Percentiles rank a stretch among this genome's conserved stretches.
Evolutionary conservation across 2,888 invertebrate species (phyloP).

Genomic region (Incurvaria masculella): DNA sequence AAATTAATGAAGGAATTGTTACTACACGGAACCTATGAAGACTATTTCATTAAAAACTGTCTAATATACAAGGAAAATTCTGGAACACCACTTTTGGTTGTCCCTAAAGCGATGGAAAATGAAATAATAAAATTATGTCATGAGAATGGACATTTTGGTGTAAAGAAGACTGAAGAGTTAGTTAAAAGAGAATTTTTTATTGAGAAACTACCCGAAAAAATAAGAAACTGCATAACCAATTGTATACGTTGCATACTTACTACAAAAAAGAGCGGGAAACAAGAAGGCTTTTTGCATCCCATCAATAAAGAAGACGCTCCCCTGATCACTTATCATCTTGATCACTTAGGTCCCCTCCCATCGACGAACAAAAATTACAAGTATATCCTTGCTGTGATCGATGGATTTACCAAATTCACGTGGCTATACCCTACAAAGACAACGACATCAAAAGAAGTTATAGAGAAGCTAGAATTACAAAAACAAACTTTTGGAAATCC

Average conservation of each 20-base stretch:
- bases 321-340: conserved; percentile 23
- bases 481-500: conserved; percentile 28
- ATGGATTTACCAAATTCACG: conserved; percentile 27
- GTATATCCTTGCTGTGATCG: conserved; percentile 25
- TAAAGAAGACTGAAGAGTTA: conserved; percentile 20
- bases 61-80: no score
- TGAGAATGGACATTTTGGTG: conserved; percentile 25
- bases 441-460: conserved; percentile 21
- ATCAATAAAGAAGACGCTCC: conserved; percentile 24
- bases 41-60: conserved; percentile 19
- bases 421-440: conserved; percentile 27
- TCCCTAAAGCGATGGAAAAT: conserved; percentile 24
- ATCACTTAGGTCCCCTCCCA: conserved; percentile 26
- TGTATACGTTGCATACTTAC: conserved; percentile 19
- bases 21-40: conserved; percentile 10
- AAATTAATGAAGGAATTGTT: conserved; percentile 14
- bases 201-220: conserved; percentile 12
- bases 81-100: no score
- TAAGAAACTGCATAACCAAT: conserved; percentile 10
- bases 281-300: conserved; percentile 22
- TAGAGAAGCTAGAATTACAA: conserved; percentile 21
- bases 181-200: conserved; percentile 22
- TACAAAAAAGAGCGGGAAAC: conserved; percentile 20
- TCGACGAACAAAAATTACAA: conserved; percentile 25
- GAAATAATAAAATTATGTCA: conserved; percentile 26